These are phyloP conservation scores for Clanis bilineata DNA, from an alignment of 2,888 invertebrate species.

Conservation along the genomic window DNA sequence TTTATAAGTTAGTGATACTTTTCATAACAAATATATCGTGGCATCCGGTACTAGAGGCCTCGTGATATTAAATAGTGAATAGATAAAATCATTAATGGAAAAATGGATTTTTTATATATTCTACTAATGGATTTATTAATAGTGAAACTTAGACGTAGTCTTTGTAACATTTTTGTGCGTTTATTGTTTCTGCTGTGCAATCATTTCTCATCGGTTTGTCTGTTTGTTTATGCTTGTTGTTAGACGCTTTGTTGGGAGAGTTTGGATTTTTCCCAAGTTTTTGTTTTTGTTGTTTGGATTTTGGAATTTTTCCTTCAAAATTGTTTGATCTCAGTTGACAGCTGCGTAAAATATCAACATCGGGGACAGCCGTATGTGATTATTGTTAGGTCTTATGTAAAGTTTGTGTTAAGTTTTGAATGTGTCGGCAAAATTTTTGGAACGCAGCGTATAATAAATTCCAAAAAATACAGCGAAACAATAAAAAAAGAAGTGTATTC, in stretches of 20 bases:
- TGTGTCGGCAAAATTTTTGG: conserved; percentile 69
- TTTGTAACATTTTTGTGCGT: conserved; percentile 66
- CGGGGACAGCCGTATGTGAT: conserved; percentile 68
- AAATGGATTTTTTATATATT: conserved; percentile 79
- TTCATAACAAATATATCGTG: conserved; percentile 66
- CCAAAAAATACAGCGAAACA: conserved; percentile 62
- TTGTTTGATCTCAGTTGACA: conserved; percentile 74
- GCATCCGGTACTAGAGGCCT: conserved; percentile 72
- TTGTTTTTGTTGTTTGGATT: conserved; percentile 49
- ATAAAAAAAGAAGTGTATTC: conserved; percentile 53
- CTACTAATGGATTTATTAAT: conserved; percentile 79
- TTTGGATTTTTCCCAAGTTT: conserved; percentile 55
- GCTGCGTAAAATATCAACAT: conserved; percentile 69
- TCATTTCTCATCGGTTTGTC: conserved; percentile 62
- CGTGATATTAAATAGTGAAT: conserved; percentile 81
- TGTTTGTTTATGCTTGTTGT: conserved; percentile 63
- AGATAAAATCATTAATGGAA: conserved; percentile 80
- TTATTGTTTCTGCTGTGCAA: conserved; percentile 81
- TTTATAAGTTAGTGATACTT: conserved; percentile 65
- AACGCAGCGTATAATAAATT: conserved; percentile 47
- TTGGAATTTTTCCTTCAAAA: conserved; percentile 55
- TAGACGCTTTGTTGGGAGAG: conserved; percentile 58
- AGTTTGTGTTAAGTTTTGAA: conserved; percentile 71
- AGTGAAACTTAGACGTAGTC: conserved; percentile 77
- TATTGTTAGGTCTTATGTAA: conserved; percentile 65